Evolutionary conservation across 2,888 invertebrate species (phyloP).

Genomic region (Lithophane semibrunnea): DNA sequence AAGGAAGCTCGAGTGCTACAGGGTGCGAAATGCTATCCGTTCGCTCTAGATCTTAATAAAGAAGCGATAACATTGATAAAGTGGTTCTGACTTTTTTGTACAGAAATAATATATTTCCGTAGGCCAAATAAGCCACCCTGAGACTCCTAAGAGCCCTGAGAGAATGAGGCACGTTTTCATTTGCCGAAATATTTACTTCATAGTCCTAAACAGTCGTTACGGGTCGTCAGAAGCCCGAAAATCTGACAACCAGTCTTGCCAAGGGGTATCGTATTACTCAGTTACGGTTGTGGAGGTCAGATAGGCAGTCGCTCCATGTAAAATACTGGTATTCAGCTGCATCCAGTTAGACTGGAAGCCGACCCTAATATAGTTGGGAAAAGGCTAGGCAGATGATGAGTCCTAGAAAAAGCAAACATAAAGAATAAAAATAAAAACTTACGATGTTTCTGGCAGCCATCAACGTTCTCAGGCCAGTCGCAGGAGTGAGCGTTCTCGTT

Average conservation of each 20-base stretch:
- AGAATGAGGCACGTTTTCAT: neutral
- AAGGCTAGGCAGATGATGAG: no score
- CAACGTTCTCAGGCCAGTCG: slow-evolving; percentile 98
- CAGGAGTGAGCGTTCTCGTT: slow-evolving; percentile 97
- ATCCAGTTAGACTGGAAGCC: no score
- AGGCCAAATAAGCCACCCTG: neutral
- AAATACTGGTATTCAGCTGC: no score
- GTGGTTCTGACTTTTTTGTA: neutral
- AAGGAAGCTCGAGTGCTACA: neutral
- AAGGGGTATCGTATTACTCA: no score
- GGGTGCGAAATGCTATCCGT: neutral
- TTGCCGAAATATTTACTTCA: neutral
- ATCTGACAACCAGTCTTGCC: no score
- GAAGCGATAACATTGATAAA: neutral
- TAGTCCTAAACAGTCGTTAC: no score
- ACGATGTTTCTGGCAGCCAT: slow-evolving; percentile 98
- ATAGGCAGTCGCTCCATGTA: no score
- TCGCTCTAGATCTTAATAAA: neutral
- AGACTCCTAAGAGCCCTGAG: neutral
- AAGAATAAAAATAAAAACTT: slow-evolving; percentile 83
- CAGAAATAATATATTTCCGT: neutral
- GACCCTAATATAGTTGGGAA: no score
- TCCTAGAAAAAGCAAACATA: neutral
- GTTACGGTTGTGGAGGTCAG: no score
- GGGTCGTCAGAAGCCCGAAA: no score